A percentile compares a stretch with the other conserved stretches of the same genome.
Conservation (phyloP, 2,113 vertebrate species). For the Cyrtonyx montezumae region DNA sequence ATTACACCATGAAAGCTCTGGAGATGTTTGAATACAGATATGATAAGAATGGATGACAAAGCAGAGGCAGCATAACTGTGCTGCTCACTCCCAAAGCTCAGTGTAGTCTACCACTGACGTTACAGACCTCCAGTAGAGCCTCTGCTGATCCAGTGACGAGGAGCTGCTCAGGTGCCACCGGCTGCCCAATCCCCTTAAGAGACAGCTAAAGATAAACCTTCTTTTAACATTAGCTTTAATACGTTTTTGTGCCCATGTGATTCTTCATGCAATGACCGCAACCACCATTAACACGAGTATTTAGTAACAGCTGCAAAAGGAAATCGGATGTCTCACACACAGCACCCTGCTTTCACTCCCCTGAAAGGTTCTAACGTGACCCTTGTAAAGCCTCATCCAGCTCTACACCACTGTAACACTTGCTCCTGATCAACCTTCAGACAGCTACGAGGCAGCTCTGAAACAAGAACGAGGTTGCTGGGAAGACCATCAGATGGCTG, state of each 20-base stretch:
- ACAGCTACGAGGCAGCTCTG: neutral
- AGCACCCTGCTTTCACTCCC: neutral
- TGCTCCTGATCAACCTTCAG: neutral
- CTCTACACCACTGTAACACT: neutral
- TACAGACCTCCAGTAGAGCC: neutral
- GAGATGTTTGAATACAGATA: neutral
- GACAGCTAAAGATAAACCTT: neutral
- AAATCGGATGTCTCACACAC: rapidly evolving
- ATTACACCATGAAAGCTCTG: neutral
- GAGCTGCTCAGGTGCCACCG: neutral
- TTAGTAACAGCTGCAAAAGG: neutral
- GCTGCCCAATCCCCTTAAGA: neutral
- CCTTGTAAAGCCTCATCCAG: rapidly evolving
- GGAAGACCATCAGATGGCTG: neutral
- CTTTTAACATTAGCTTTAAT: neutral
- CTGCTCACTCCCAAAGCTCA: neutral
- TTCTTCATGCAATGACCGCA: neutral
- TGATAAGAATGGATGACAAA: neutral
- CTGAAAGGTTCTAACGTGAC: neutral
- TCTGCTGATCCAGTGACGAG: neutral
- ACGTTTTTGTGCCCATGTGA: neutral
- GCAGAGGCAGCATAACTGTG: neutral
- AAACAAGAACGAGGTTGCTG: neutral
- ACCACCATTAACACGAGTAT: neutral
- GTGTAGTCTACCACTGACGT: neutral